Evolutionary conservation across 2,888 invertebrate genomes (phyloP).

Genomic region (Drosophila siamana): DNA sequence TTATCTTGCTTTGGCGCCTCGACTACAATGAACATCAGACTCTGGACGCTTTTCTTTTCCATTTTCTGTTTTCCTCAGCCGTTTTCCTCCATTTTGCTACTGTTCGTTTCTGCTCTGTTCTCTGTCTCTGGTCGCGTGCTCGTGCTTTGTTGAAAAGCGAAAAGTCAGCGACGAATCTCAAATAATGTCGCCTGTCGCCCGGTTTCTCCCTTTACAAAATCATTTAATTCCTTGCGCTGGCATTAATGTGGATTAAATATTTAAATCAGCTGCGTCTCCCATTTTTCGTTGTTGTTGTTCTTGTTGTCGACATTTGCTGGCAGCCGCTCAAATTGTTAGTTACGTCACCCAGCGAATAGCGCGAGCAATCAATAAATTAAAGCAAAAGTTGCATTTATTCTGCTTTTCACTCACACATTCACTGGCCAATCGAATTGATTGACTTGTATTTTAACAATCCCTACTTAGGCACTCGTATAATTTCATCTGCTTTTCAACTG

Average conservation of each 20-base stretch:
- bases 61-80: conserved; percentile 20
- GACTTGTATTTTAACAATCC: conserved; percentile 3
- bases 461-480: conserved; percentile 9
- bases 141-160: conserved; percentile 26
- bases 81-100: too few species aligned
- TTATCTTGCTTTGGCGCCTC: conserved; percentile 77
- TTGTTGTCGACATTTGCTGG: not conserved
- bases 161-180: conserved; percentile 50
- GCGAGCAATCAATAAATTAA: not conserved
- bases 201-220: conserved; percentile 10
- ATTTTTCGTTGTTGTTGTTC: too few species aligned
- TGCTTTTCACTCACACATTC: not conserved
- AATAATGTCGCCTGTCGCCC: conserved; percentile 33
- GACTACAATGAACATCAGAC: conserved; percentile 58
- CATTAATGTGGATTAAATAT: conserved; percentile 29
- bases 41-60: conserved; percentile 16
- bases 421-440: conserved; percentile 7
- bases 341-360: not conserved
- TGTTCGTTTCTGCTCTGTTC: too few species aligned
- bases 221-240: conserved; percentile 48
- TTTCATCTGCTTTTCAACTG: conserved; percentile 17
- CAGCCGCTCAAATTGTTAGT: not conserved
- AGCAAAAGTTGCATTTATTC: conserved; percentile 2
- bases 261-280: conserved; percentile 31
- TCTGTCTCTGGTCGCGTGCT: too few species aligned